phyloP scores from a whole-genome alignment of 2,113 vertebrate species.

The Hylia prasina region DNA sequence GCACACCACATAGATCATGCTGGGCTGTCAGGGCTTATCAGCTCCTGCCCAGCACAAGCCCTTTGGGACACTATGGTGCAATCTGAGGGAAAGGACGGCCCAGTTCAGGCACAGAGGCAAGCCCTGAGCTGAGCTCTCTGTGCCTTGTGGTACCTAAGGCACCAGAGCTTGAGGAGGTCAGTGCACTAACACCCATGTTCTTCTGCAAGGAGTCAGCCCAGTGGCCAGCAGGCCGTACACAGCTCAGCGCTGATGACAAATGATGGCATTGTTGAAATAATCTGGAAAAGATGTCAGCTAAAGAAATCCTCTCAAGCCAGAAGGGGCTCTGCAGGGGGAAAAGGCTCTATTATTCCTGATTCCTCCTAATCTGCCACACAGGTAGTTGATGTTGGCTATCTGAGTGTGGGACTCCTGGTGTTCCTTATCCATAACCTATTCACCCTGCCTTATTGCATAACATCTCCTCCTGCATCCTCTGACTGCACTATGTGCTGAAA shows the following conservation, averaged over 20 bases:
- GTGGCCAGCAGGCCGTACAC: fast-evolving
- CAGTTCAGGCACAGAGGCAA: not conserved
- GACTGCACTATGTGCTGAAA: not conserved
- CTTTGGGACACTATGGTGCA: not conserved
- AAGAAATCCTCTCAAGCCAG: not conserved
- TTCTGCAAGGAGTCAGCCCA: not conserved
- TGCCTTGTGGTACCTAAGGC: not conserved
- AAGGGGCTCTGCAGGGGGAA: not conserved
- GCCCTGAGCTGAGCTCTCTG: not conserved
- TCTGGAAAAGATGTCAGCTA: not conserved
- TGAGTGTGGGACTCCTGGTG: not conserved
- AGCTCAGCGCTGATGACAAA: not conserved
- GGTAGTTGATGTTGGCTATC: not conserved
- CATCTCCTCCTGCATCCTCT: not conserved
- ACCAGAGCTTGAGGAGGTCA: not conserved
- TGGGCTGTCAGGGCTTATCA: not conserved
- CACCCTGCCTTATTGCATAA: not conserved
- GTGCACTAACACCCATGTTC: not conserved
- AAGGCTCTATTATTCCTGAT: not conserved
- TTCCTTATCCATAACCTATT: not conserved
- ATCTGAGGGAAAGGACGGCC: not conserved
- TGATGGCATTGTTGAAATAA: not conserved
- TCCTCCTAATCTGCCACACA: not conserved
- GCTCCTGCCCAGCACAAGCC: not conserved
- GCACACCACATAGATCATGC: not conserved